phyloP scores from a whole-genome alignment of 1,140 invertebrate species.

The Sarcophaga peregrina region DNA sequence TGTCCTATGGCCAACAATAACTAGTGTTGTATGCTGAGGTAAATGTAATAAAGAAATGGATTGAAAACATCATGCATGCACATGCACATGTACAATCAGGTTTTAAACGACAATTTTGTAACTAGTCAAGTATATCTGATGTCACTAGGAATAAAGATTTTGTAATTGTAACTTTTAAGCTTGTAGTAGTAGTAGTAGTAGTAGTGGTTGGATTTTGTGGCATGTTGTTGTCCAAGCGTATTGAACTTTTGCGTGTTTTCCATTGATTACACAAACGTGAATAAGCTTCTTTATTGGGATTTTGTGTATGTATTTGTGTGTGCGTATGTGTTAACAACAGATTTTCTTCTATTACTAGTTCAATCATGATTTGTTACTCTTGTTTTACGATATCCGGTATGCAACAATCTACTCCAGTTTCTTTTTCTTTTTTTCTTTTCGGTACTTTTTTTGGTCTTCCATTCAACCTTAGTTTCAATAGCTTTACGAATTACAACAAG shows the following conservation, averaged over 20 bases:
- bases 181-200: too few relatives aligned
- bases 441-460: neutral
- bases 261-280: slow-evolving; percentile 42
- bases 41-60: slow-evolving; percentile 15
- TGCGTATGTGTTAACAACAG: too few relatives aligned
- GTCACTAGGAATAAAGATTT: neutral
- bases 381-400: neutral
- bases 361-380: neutral
- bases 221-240: neutral
- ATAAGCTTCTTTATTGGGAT: slow-evolving; percentile 33
- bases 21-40: neutral
- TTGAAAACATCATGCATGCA: neutral
- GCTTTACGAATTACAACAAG: neutral
- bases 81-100: neutral
- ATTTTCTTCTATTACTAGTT: neutral
- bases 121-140: neutral
- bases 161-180: neutral
- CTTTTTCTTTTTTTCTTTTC: neutral
- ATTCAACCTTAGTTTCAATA: neutral
- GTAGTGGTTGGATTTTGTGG: neutral
- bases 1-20: neutral
- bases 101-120: too few relatives aligned
- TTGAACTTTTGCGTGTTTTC: slow-evolving; percentile 36
- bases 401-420: neutral
- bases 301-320: neutral